Percentiles rank a stretch among this genome's conserved stretches.
Conservation (phyloP, 2,113 vertebrate species). For the Pedionomus torquatus region DNA sequence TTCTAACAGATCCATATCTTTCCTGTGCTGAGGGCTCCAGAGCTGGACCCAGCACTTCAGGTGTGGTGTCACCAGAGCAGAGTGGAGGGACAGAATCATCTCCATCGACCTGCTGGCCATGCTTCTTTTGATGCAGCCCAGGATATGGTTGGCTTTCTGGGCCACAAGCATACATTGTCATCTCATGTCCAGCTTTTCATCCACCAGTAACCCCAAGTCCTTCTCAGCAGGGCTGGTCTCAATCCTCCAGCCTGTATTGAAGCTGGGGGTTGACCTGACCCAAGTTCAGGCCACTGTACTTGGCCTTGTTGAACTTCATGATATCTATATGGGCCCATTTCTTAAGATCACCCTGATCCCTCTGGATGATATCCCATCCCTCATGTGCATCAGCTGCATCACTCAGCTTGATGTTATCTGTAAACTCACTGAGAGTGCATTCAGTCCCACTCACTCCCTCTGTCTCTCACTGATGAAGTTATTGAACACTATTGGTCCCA, state of each 20-base stretch:
- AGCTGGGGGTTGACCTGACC: fast-evolving
- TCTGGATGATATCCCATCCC: neutral
- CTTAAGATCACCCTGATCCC: neutral
- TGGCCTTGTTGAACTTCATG: neutral
- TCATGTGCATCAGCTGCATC: fast-evolving
- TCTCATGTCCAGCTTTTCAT: neutral
- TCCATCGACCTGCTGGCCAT: fast-evolving
- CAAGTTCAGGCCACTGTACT: neutral
- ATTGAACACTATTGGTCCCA: neutral
- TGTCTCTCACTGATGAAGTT: neutral
- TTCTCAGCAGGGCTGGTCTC: neutral
- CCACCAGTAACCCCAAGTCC: neutral
- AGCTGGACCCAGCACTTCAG: neutral
- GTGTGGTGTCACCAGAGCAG: neutral
- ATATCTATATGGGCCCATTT: fast-evolving
- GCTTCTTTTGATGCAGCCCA: neutral
- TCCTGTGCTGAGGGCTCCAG: neutral
- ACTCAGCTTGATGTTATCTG: neutral
- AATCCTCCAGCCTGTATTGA: neutral
- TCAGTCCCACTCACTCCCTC: neutral
- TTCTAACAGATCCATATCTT: neutral
- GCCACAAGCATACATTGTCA: fast-evolving
- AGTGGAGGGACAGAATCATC: neutral
- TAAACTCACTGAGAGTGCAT: neutral
- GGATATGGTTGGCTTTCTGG: neutral